Evolutionary conservation across 2,888 invertebrate genomes (phyloP).

Genomic region (Melieria crassipennis): DNA sequence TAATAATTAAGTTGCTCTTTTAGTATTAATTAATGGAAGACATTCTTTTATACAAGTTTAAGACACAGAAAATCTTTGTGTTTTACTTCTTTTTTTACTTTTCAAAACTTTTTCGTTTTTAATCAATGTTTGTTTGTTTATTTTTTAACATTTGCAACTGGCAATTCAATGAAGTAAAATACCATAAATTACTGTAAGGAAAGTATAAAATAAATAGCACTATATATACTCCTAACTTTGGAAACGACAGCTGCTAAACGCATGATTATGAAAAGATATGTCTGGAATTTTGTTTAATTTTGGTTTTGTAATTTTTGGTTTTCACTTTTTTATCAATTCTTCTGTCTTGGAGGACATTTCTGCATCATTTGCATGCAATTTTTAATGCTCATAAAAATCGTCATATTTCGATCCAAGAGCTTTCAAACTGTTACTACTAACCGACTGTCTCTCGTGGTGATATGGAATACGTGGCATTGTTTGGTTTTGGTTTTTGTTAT

Average conservation of each 20-base stretch:
- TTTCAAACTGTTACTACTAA: not conserved
- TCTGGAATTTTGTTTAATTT: slow-evolving; percentile 29
- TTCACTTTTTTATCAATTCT: slow-evolving; percentile 30
- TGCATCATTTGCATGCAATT: not conserved
- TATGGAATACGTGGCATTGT: not conserved
- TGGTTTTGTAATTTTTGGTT: slow-evolving; percentile 27
- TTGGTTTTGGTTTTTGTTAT: slow-evolving; percentile 9
- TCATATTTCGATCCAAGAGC: not conserved
- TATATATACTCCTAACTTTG: slow-evolving; percentile 23
- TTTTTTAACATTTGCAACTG: slow-evolving; percentile 18
- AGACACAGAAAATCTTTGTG: slow-evolving; percentile 66
- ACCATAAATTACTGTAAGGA: slow-evolving; percentile 34
- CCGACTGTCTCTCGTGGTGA: not conserved
- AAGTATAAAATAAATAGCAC: slow-evolving; percentile 33
- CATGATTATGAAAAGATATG: slow-evolving; percentile 38
- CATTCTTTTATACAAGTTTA: slow-evolving; percentile 67
- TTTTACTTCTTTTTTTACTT: slow-evolving; percentile 41
- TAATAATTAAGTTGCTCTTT: slow-evolving; percentile 42
- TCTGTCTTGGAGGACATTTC: slow-evolving; percentile 13
- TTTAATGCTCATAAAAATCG: not conserved
- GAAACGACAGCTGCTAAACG: slow-evolving; percentile 30
- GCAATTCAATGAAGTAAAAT: slow-evolving; percentile 37
- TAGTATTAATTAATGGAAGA: slow-evolving; percentile 66
- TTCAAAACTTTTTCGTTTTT: slow-evolving; percentile 42
- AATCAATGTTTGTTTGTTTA: slow-evolving; percentile 26